Conservation (phyloP, 2,797 vertebrate genomes). For the Chelmon rostratus region DNA sequence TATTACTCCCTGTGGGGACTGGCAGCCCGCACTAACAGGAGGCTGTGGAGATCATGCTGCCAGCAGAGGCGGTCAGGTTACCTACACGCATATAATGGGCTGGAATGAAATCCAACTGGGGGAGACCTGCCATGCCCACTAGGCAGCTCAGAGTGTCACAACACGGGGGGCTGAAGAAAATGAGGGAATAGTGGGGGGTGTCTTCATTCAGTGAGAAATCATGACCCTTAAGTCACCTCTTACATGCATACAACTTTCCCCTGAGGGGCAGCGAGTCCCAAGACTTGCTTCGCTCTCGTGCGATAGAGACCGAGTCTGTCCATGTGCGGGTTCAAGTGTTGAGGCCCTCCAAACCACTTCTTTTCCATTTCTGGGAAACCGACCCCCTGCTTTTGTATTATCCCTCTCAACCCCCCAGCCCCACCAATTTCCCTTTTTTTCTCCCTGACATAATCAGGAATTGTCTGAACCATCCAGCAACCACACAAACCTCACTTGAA, state of each 20-base stretch:
- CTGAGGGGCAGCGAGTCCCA: constrained; percentile 46
- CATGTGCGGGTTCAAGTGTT: constrained; percentile 76
- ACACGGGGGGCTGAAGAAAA: constrained; percentile 46
- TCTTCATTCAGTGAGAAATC: constrained; percentile 50
- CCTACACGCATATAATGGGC: constrained; percentile 67
- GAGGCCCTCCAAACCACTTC: constrained; percentile 81
- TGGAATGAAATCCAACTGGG: constrained; percentile 72
- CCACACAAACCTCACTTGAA: constrained; percentile 82
- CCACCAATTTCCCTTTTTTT: constrained; percentile 72
- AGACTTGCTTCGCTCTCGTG: constrained; percentile 68
- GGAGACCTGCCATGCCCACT: constrained; percentile 58
- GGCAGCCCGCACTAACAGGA: constrained; percentile 71
- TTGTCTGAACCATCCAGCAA: constrained; percentile 81
- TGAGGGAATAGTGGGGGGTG: constrained; percentile 17
- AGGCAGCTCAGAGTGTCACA: constrained; percentile 70
- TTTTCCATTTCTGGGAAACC: constrained; percentile 87
- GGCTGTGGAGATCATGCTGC: constrained; percentile 69
- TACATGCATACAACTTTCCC: constrained; percentile 55
- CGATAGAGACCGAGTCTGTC: constrained; percentile 58
- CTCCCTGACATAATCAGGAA: constrained; percentile 81
- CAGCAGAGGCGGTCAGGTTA: constrained; percentile 71
- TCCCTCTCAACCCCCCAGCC: constrained; percentile 71
- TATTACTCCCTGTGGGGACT: constrained; percentile 76
- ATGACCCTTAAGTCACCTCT: constrained; percentile 73
- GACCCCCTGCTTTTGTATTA: constrained; percentile 82